A percentile compares a stretch with the other conserved stretches of the same genome.
These are phyloP conservation scores for Sylvia atricapilla DNA, from an alignment of 2,113 vertebrate species.

Conservation along the genomic window DNA sequence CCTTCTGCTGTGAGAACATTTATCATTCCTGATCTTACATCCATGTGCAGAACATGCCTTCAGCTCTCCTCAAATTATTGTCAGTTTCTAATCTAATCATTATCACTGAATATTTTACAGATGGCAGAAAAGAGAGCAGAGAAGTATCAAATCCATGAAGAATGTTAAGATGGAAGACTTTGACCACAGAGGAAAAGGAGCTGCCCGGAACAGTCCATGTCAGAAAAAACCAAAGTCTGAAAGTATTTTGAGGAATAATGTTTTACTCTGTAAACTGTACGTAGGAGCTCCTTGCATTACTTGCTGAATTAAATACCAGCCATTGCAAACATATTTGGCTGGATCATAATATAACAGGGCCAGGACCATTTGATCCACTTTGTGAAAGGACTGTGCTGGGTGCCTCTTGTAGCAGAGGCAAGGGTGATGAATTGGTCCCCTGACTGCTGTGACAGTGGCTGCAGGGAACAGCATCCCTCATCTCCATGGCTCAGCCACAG, in stretches of 20 bases:
- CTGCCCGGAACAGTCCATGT: neutral
- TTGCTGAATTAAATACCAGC: neutral
- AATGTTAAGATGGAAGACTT: neutral
- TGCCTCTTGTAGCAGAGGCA: neutral
- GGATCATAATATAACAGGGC: neutral
- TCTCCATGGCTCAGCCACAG: rapidly evolving
- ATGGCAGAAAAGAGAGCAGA: neutral
- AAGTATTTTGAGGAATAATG: neutral
- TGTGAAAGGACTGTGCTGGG: neutral
- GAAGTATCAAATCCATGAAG: neutral
- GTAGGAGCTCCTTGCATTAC: neutral
- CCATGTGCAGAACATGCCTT: neutral
- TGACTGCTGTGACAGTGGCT: neutral
- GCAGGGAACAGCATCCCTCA: neutral
- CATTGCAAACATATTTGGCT: neutral
- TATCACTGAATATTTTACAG: neutral
- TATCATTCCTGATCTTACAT: neutral
- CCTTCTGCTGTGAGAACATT: neutral
- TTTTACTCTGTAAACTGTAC: neutral
- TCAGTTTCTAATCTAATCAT: neutral
- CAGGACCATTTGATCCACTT: neutral
- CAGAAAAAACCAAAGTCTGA: neutral
- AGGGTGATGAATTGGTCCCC: neutral
- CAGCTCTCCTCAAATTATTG: neutral
- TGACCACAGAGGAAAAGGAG: neutral